Percentiles rank a stretch among this genome's conserved stretches.
phyloP scores from a whole-genome alignment of 2,797 vertebrate genomes.

The Botia almorhae region DNA sequence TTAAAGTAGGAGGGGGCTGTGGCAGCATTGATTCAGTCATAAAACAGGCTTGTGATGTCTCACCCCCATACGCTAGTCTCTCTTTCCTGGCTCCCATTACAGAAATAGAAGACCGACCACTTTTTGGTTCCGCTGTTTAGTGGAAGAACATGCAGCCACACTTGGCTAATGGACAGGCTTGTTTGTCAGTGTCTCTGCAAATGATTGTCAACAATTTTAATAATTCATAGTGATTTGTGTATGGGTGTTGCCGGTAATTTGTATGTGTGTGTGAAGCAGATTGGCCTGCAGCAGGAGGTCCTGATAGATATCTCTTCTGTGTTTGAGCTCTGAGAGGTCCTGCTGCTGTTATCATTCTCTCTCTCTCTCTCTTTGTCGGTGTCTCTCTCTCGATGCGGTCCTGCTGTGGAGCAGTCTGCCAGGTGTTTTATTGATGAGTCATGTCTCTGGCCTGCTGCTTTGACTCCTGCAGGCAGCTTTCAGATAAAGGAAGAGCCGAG shows the following conservation, averaged over 20 bases:
- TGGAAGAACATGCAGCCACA: background rate
- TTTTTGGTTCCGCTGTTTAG: slow-evolving; percentile 16
- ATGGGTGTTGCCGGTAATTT: slow-evolving; percentile 33
- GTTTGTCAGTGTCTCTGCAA: slow-evolving; percentile 50
- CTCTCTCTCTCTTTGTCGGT: slow-evolving; percentile 20
- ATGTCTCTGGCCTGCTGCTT: slow-evolving; percentile 29
- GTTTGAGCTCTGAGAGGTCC: slow-evolving; percentile 50
- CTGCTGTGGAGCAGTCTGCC: slow-evolving; percentile 42
- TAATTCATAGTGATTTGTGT: slow-evolving; percentile 68
- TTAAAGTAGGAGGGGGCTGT: slow-evolving; percentile 6
- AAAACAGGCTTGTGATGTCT: slow-evolving; percentile 15
- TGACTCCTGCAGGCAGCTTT: slow-evolving; percentile 27
- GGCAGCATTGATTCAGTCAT: slow-evolving; percentile 37
- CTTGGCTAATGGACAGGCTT: slow-evolving; percentile 61
- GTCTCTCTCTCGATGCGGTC: slow-evolving; percentile 12
- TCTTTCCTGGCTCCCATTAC: slow-evolving; percentile 5
- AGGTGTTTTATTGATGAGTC: slow-evolving; percentile 52
- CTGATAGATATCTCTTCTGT: slow-evolving; percentile 64
- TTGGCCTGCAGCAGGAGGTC: slow-evolving; percentile 49
- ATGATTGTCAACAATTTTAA: slow-evolving; percentile 64
- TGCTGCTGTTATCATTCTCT: slow-evolving; percentile 54
- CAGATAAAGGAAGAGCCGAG: background rate
- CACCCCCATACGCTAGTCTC: background rate
- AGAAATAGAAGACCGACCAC: slow-evolving; percentile 3
- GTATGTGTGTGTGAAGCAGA: slow-evolving; percentile 45